These are phyloP conservation scores for Homarus americanus DNA, from an alignment of 1,140 invertebrate genomes.

Conservation along the genomic window DNA sequence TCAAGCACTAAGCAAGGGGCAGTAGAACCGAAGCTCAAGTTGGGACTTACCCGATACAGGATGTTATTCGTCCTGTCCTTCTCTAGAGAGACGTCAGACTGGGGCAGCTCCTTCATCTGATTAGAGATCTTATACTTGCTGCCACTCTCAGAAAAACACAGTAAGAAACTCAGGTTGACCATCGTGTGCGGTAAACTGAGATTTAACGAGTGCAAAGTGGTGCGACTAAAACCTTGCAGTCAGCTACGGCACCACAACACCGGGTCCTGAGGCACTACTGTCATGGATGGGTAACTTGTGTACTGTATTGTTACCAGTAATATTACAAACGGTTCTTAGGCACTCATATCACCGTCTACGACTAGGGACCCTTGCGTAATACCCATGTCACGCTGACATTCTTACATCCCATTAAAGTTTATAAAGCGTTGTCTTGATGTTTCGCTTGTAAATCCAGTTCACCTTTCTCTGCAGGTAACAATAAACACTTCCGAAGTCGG, in stretches of 20 bases:
- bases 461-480: too few species aligned
- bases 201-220: background rate
- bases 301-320: background rate
- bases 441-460: too few species aligned
- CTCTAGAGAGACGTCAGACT: slow-evolving; percentile 12
- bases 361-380: background rate
- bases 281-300: background rate
- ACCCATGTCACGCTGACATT: background rate
- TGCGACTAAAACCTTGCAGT: background rate
- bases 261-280: background rate
- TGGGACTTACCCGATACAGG: slow-evolving; percentile 38
- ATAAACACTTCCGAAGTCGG: too few species aligned
- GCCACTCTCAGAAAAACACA: slow-evolving; percentile 60
- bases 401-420: background rate
- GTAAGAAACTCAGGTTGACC: slow-evolving; percentile 62
- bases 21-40: too few species aligned
- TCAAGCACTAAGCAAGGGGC: too few species aligned
- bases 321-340: too few species aligned
- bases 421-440: background rate
- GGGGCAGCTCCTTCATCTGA: slow-evolving; percentile 53
- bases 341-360: background rate
- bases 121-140: slow-evolving; percentile 61
- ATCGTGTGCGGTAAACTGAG: slow-evolving; percentile 16
- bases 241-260: background rate
- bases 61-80: slow-evolving; percentile 9